Base-by-base conservation (phyloP, 2,797 vertebrate species). In the Melanotaenia maccullochi region DNA sequence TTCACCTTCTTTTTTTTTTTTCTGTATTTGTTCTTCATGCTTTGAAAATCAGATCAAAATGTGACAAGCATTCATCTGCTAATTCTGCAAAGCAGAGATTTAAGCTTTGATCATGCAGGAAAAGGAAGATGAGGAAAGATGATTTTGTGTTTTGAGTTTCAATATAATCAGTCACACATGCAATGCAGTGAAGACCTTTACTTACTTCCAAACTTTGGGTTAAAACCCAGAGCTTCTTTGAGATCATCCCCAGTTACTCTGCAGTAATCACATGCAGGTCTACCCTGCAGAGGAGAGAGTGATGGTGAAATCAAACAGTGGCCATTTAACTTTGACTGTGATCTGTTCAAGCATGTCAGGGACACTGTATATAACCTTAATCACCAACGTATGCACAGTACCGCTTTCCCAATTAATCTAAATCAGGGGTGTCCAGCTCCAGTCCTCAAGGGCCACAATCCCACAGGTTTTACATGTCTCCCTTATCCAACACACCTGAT, bases 181-280 rank as follows among this genome's bases (percentile, higher is more conserved):
- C 36, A 36, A 7, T 20, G 32, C 28, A 12, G 24, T n/a, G 20
- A 40, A 71, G 1, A 13, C 3, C 12, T 55, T 47, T 14, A 87
- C 92, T 87, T 91, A 95, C 95, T 90, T 89, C 93, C 93, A 84
- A 94, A 91, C 0, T 38, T 14, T 3, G 54, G 1, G 11, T 60
- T 75, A 16, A 89, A 73, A 2, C 91, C 91, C 6, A 92, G 63
- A 32, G 63, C 84, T 25, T n/a, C 74, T 54, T 82, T 83, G n/a
- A 93, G 61, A 22, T 94, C 90, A 12, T 61, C 79, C 67, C 67
- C 73, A 58, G 74, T 90, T 63, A 95, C 90, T 73, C 94, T 86
- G 89, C 95, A 95, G 79, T 94, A 95, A 20, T 94, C 86, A 84
- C 94, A 94, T 12, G 65, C 83, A 7, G 84, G 42, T 4, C 64